Evolutionary conservation across 1,140 invertebrate genomes (phyloP).

Genomic region (Camponotus vicinus): DNA sequence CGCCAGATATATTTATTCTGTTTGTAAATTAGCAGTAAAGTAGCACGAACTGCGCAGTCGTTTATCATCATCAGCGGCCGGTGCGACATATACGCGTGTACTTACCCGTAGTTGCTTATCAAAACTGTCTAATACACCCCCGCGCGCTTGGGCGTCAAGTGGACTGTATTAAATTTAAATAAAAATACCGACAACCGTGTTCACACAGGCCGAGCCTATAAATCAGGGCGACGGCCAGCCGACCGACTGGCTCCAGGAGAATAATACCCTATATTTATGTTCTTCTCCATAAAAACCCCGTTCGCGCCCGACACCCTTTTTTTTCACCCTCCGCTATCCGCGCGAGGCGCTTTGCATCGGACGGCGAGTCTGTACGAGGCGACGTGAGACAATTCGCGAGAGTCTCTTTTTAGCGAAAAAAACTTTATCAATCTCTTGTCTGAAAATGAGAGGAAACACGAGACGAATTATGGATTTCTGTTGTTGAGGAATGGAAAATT

Average conservation of each 20-base stretch:
- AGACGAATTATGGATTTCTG: constrained; percentile 39
- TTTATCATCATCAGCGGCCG: constrained; percentile 72
- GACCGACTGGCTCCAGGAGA: constrained; percentile 78
- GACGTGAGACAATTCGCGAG: constrained; percentile 30
- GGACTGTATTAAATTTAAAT: constrained; percentile 86
- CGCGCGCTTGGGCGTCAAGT: constrained; percentile 73
- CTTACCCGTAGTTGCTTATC: constrained; percentile 74
- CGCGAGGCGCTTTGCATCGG: constrained; percentile 61
- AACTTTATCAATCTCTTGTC: constrained; percentile 45
- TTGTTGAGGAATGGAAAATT: constrained; percentile 22
- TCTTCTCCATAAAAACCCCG: constrained; percentile 80
- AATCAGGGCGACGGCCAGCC: constrained; percentile 83
- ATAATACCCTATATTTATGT: constrained; percentile 86
- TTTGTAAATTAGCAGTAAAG: constrained; percentile 61
- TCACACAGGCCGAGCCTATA: constrained; percentile 84
- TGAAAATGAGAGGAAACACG: constrained; percentile 13
- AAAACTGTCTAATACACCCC: constrained; percentile 82
- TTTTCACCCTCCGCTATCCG: constrained; percentile 56
- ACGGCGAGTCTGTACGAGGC: constrained; percentile 6
- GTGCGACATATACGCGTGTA: constrained; percentile 56
- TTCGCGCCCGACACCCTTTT: constrained; percentile 77
- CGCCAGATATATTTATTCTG: background rate
- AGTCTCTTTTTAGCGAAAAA: constrained; percentile 20
- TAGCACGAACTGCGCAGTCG: constrained; percentile 60
- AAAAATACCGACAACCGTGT: constrained; percentile 86